Percentiles rank a stretch among this genome's conserved stretches.
phyloP scores from a whole-genome alignment of 1,140 invertebrate genomes.

The Berghia stephanieae region DNA sequence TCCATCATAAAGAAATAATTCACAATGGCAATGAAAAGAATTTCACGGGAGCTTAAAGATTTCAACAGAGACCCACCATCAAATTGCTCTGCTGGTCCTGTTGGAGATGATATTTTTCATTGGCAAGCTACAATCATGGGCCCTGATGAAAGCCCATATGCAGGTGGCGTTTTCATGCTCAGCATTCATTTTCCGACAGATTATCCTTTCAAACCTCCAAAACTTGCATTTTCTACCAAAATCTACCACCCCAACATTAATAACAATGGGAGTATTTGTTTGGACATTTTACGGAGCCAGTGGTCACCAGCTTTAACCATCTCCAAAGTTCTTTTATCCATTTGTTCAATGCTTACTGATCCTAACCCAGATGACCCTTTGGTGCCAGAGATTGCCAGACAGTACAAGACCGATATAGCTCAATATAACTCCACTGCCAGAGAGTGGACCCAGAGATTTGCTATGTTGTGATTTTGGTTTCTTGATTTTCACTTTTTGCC shows the following conservation, averaged over 20 bases:
- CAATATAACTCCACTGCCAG: slow-evolving; percentile 85
- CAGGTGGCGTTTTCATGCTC: slow-evolving; percentile 78
- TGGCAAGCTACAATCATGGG: slow-evolving; percentile 62
- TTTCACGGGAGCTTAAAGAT: no score
- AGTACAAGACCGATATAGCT: slow-evolving; percentile 99
- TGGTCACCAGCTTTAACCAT: slow-evolving; percentile 99
- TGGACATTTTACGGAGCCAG: slow-evolving; percentile 98
- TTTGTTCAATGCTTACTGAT: slow-evolving; percentile 98
- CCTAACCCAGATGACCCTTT: slow-evolving; percentile 90
- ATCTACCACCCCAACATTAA: slow-evolving; percentile 99
- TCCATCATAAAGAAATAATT: no score
- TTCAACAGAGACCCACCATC: no score
- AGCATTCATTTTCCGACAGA: no score
- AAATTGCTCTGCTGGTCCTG: no score
- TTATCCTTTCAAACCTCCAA: slow-evolving; percentile 99
- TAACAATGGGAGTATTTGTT: slow-evolving; percentile 99
- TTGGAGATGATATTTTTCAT: no score
- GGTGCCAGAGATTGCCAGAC: slow-evolving; percentile 98
- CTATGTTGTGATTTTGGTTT: no score
- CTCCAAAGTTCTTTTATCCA: slow-evolving; percentile 98
- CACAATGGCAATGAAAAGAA: no score
- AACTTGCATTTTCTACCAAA: slow-evolving; percentile 98
- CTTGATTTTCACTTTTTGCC: no score
- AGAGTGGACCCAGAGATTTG: slow-evolving; percentile 99
- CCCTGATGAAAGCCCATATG: slow-evolving; percentile 70